Conservation (phyloP, 2,113 vertebrate genomes). For the Climacteris rufus region DNA sequence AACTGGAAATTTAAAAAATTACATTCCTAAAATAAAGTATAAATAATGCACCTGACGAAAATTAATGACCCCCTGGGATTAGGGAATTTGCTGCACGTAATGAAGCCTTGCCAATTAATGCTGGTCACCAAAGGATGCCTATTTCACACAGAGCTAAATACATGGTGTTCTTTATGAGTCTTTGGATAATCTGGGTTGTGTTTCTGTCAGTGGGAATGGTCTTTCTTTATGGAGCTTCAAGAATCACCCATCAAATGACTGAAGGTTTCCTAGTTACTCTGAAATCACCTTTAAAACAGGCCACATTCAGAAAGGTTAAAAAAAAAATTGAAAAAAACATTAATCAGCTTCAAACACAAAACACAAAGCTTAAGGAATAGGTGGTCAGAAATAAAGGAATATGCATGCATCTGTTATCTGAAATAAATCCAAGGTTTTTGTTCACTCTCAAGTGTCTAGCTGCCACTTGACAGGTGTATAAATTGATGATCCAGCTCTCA, state of each 20-base stretch:
- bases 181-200: background rate
- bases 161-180: background rate
- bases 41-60: background rate
- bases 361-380: background rate
- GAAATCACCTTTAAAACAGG: background rate
- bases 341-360: background rate
- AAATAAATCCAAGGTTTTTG: background rate
- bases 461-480: background rate
- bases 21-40: background rate
- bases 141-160: background rate
- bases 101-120: background rate
- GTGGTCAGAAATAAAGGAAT: background rate
- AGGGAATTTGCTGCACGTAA: background rate
- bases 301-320: background rate
- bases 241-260: background rate
- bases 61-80: background rate
- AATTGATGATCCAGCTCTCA: background rate
- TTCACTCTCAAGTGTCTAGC: background rate
- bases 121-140: background rate
- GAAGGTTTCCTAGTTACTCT: background rate
- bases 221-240: background rate
- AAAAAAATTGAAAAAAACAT: too few species aligned
- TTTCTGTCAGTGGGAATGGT: background rate
- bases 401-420: background rate
- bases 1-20: background rate